Conservation (phyloP, 1,140 invertebrate genomes). For the Yoshiicerus persimilis region DNA sequence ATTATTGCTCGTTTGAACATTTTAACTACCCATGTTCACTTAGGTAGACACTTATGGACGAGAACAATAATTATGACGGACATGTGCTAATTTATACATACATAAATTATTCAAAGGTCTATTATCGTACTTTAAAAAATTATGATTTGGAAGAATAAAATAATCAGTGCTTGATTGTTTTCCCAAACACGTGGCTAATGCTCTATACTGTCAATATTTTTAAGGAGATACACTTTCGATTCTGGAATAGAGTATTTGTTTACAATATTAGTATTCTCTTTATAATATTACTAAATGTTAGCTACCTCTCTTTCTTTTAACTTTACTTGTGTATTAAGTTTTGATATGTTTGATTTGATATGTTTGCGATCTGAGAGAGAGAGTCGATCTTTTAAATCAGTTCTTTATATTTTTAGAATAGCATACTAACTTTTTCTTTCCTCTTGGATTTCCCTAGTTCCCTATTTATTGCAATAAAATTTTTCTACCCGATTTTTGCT, state of each 20-base stretch:
- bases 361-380: not conserved
- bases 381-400: not conserved
- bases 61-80: not conserved
- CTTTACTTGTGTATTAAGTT: not conserved
- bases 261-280: not conserved
- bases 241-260: not conserved
- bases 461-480: not conserved
- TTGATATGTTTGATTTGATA: slow-evolving; percentile 13
- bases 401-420: not conserved
- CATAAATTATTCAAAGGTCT: not conserved
- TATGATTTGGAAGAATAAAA: slow-evolving; percentile 9
- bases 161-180: not conserved
- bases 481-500: not conserved
- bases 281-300: not conserved
- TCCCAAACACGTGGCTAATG: not conserved
- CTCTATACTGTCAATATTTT: not conserved
- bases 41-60: not conserved
- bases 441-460: not conserved
- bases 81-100: not conserved
- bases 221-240: not conserved
- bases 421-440: not conserved
- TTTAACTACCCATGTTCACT: not conserved
- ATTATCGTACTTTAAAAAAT: not conserved
- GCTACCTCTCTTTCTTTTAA: not conserved
- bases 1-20: not conserved